phyloP scores from a whole-genome alignment of 2,113 vertebrate genomes.

The Phylloscopus whistleri region DNA sequence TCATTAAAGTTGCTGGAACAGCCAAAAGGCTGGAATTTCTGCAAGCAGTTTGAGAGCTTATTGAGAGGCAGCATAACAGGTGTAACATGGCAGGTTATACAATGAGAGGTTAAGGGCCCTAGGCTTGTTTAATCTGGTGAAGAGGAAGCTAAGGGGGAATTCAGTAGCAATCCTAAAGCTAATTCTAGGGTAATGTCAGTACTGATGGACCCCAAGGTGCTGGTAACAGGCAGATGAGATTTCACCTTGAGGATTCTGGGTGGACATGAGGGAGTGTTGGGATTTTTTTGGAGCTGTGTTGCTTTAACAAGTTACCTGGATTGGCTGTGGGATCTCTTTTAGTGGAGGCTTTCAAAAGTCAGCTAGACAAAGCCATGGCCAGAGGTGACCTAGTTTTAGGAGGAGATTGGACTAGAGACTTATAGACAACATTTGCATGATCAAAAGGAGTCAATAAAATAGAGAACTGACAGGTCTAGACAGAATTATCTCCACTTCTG shows the following conservation, averaged over 20 bases:
- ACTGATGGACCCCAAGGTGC: neutral
- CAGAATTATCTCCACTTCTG: neutral
- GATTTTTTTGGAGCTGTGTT: neutral
- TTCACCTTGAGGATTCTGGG: neutral
- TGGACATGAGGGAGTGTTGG: neutral
- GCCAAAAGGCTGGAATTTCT: constrained; percentile 31
- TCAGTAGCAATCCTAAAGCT: neutral
- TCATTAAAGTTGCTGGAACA: constrained; percentile 15
- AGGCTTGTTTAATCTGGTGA: neutral
- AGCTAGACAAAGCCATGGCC: neutral
- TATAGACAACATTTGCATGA: neutral
- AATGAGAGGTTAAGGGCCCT: neutral
- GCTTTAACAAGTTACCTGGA: neutral
- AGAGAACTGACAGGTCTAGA: neutral
- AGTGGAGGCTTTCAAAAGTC: neutral
- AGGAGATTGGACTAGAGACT: neutral
- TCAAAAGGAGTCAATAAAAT: neutral
- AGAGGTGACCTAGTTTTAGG: neutral
- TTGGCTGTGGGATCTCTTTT: neutral
- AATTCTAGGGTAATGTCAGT: neutral
- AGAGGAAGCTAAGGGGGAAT: neutral
- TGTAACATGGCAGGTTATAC: neutral
- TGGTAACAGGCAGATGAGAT: neutral
- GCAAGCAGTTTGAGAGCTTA: neutral
- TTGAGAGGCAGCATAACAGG: neutral